Conservation (phyloP, 2,113 vertebrate species). For the Himantopus leucocephalus region DNA sequence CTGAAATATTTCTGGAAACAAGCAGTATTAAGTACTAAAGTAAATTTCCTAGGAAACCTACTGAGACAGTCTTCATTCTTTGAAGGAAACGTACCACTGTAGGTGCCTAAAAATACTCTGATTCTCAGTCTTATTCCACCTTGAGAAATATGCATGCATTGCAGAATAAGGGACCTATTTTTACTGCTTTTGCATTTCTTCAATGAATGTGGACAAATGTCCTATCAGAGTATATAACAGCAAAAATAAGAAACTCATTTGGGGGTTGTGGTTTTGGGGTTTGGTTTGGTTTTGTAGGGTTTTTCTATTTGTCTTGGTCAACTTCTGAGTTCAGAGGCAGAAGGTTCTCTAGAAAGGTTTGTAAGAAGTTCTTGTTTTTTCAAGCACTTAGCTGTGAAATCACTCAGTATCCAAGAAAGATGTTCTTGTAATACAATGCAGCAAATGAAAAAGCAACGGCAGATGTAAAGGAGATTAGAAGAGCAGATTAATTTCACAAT, state of each 20-base stretch:
- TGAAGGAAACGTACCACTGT: neutral
- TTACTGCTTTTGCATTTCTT: constrained; percentile 4
- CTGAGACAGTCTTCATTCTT: neutral
- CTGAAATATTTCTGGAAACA: neutral
- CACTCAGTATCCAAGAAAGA: constrained; percentile 8
- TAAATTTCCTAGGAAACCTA: neutral
- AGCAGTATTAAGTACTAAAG: neutral
- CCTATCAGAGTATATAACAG: neutral
- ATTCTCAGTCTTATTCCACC: neutral
- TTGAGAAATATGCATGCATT: neutral
- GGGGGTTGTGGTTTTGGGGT: neutral
- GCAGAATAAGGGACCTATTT: neutral
- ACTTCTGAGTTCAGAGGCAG: neutral
- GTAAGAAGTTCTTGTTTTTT: neutral
- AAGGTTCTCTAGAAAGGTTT: neutral
- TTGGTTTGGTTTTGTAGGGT: neutral
- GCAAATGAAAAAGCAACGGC: constrained; percentile 49
- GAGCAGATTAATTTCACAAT: neutral
- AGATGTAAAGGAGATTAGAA: constrained; percentile 55
- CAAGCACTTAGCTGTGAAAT: constrained; percentile 7
- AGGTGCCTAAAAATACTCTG: neutral
- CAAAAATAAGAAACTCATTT: neutral
- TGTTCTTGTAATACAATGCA: neutral
- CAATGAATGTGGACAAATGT: neutral
- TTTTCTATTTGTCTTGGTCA: neutral